These are phyloP conservation scores for Leucania comma DNA, from an alignment of 2,888 invertebrate species.

Conservation along the genomic window DNA sequence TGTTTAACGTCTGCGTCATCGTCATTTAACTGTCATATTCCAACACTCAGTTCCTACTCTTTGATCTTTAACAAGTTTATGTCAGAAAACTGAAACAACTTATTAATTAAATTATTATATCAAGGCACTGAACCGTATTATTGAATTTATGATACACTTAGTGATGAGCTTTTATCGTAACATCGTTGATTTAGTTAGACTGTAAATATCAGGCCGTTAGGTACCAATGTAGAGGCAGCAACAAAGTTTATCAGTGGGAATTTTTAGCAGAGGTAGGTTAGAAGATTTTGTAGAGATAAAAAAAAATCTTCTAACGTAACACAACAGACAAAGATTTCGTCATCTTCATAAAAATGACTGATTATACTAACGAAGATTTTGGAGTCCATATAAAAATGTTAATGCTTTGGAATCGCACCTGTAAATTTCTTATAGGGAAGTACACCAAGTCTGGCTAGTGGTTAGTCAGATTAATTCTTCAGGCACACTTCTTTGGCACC, in stretches of 20 bases:
- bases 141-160: conserved; percentile 51
- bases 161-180: conserved; percentile 47
- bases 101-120: conserved; percentile 29
- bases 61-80: conserved; percentile 42
- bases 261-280: neutral
- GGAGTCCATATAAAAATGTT: neutral
- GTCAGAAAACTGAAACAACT: conserved; percentile 29
- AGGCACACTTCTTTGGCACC: neutral
- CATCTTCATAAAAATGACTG: neutral
- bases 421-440: neutral
- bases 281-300: too few relatives aligned
- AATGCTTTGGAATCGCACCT: neutral
- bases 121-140: conserved; percentile 18
- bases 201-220: conserved; percentile 14
- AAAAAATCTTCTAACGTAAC: neutral
- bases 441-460: neutral
- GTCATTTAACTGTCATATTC: conserved; percentile 4
- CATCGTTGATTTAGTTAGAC: conserved; percentile 30
- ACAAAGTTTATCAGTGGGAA: conserved; percentile 1
- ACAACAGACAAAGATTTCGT: neutral
- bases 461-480: neutral
- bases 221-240: conserved; percentile 17
- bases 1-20: neutral
- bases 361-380: neutral
- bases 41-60: conserved; percentile 18